Base-by-base conservation (phyloP, 2,113 vertebrate species). In the Rhodinocichla rosea region DNA sequence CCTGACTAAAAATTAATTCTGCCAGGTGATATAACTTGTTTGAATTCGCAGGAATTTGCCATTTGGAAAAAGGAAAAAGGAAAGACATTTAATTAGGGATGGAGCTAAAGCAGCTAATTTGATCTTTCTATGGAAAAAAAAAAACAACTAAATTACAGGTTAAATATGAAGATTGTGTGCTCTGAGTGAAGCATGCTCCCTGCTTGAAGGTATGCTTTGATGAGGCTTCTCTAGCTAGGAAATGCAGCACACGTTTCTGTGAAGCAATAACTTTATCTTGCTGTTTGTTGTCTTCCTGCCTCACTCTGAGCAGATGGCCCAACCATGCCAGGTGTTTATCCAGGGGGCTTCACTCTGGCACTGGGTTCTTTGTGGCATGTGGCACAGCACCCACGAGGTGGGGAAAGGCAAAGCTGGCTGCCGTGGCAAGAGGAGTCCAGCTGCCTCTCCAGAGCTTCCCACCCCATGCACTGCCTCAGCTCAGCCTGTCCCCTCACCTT, bases 21-120 rank as follows among this genome's bases (percentile, higher is more conserved):
- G 78, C 87, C 94, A 83, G 94, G 95, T 94, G 95, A 97, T 97
- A 96, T 6, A 89, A 98, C 97, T 96, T 98, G 97, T 98, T 97
- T 95, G 94, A 97, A 96, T 97, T 96, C 44, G 96, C 86, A 97
- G 96, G 96, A 97, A 97, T 97, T 96, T 82, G 93, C 96, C 83
- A 65, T 95, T 97, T 95, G 92, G 92, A 95, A 92, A 86, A 92
- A 81, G 79, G 91, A 92, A 83, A 92, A 88, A 96, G 94, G 91
- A 85, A 94, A 97, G 93, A 79, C 86, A 45, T 73, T 97, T 97
- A 96, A 97, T 97, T 96, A 95, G 42, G 20, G 69, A 80, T 80
- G 68, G 81, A 91, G 78, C n/a, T 97, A 93, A 96, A 92, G 89
- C 63, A 94, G 84, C 83, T 93, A 96, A 96, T 97, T 97, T 96